Base-by-base conservation (phyloP, 35 echinoderm and acorn worm genomes). In the Apostichopus parvimensis region DNA sequence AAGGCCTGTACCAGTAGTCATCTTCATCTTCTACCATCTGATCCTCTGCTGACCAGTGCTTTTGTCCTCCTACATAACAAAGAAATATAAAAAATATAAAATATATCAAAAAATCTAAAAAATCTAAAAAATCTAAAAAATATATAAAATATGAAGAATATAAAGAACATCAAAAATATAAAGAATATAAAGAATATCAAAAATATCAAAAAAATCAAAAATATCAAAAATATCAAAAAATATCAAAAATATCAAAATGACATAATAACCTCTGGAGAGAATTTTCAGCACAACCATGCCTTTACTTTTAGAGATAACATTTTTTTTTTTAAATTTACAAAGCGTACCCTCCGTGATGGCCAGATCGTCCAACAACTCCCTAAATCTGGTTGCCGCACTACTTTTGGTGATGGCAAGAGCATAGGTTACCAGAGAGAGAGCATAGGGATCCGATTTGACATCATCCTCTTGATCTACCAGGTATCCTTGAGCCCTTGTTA, bases 21-120 rank as follows among this genome's bases (percentile, higher is more conserved):
- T 90, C 79, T 54, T 68, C 23, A 14, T 53, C 91, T 5, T 72
- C 79, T 77, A 22, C 55, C 2, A 26, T 18, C 13, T 25, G 13
- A 6, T 20, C 80, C 71, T 87, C 82, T 54, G 81, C 78, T 52
- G 66, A 77, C 94, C 94, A 95, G 79, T 98, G 77, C 22, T 56
- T 77, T 54, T 94, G 78, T 26, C 91, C 92, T 60, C 91, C 96
- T 94, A 73, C 17, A 18, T 34, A 53, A 45, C 34, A 5, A 13
- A 77, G 25, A 28, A 56, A 21, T 12, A 45, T 45, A 45, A 45
- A 45, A 45, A 45, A 45, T 45, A 45, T 45, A 2, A 45, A 45
- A 1, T 4, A 45, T 45, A 45, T 45, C n/a, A 2, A 45, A 45
- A 3, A 45, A 45, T 45, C 0, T 45, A 0, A 45, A 45, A 3